Evolutionary conservation across 2,888 invertebrate species (phyloP).

Genomic region (Macrophya annulata): DNA sequence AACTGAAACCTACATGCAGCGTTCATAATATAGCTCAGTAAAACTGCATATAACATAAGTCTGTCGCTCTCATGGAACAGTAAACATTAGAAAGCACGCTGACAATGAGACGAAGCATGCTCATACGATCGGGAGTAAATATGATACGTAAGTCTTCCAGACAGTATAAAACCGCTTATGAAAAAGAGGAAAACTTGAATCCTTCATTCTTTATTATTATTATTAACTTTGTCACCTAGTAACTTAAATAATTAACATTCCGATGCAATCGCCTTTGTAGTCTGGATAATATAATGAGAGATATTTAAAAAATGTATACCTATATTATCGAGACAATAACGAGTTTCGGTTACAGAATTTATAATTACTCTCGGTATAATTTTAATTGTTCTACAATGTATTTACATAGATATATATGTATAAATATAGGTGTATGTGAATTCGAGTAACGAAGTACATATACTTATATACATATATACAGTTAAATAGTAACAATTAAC

Average conservation of each 20-base stretch:
- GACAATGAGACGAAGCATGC: conserved; percentile 31
- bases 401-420: neutral
- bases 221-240: neutral
- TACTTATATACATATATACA: neutral
- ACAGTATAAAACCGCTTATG: neutral
- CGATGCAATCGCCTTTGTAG: neutral
- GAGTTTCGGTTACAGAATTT: conserved; percentile 13
- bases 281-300: neutral
- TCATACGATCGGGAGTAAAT: conserved; percentile 19
- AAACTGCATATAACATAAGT: conserved; percentile 4
- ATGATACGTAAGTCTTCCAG: neutral
- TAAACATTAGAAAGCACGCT: conserved; percentile 45
- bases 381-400: neutral
- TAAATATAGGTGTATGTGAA: neutral
- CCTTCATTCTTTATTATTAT: too few species aligned
- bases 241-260: neutral
- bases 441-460: conserved; percentile 30
- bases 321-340: neutral
- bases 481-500: neutral
- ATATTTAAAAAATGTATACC: neutral
- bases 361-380: neutral
- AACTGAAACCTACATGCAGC: neutral
- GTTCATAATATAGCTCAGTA: neutral
- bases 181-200: too few species aligned
- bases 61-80: conserved; percentile 41